Evolutionary conservation across 2,888 invertebrate species (phyloP), one percentile per base, ranked within the genome.

Genomic region (Protodeltote pygarga): DNA sequence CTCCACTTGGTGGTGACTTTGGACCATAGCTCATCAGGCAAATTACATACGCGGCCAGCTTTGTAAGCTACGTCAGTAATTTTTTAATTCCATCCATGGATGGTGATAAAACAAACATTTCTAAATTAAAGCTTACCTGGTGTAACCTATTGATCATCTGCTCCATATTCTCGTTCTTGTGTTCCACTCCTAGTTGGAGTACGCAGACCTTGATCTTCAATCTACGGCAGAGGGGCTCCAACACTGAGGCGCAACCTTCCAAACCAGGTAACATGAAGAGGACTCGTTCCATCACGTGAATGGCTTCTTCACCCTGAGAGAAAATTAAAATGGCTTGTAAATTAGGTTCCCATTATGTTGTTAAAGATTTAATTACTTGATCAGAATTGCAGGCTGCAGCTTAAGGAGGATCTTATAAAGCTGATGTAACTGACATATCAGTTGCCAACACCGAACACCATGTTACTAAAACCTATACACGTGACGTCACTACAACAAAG

Each of bases 241-340:
- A 64, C 0, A 83, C 87, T 0, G 89, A 70, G 0, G 94, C 94
- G 8, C 93, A 93, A 0, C 95, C 95, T 80, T 96, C 96, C 23
- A 95, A 75, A 1, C 95, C 96, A 0, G 95, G 95, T 57, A 95
- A 79, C 64, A 95, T 83, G 72, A 94, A 93, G 71, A 94, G 82
- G 4, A 92, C 87, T 5, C 85, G 81, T 31, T 92, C 91, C 54
- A 85, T 86, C 40, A 88, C 89, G 53, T 87, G 81, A 28, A 89
- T 82, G 0, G 86, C 83, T 41, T 91, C 90, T 21, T 90, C 87
- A 33, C 83, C 86, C 92, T 92, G 64, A 2, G 5, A 14, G 5
- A 9, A 15, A 37, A 14, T 2, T 5, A 8, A 10, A 9, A 10
- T 1, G 1, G 19, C 5, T 16, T 13, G 9, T 9, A 9, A 10